phyloP scores from a whole-genome alignment of 2,113 vertebrate species.

The Eulemur macaco region DNA sequence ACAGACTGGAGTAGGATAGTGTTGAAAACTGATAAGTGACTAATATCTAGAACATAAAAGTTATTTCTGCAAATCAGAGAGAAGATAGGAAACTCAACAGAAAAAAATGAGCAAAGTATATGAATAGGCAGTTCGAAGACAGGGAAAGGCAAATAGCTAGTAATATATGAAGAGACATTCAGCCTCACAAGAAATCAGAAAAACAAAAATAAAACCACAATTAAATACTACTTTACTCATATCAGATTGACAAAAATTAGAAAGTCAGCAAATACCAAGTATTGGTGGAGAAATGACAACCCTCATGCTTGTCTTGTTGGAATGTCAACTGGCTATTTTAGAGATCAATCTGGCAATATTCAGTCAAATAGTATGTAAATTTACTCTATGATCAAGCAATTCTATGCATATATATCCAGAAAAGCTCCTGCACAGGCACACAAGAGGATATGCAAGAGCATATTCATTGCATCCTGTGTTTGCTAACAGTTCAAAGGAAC shows the following conservation, averaged over 20 bases:
- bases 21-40: conserved; percentile 22
- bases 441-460: neutral
- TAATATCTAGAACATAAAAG: conserved; percentile 26
- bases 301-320: neutral
- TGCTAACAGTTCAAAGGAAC: neutral
- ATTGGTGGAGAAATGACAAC: neutral
- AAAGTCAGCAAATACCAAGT: neutral
- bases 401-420: neutral
- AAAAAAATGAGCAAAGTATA: neutral
- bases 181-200: neutral
- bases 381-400: neutral
- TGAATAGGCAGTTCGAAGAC: neutral
- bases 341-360: neutral
- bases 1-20: neutral
- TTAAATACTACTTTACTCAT: neutral
- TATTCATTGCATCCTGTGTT: neutral
- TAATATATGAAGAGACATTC: neutral
- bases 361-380: neutral
- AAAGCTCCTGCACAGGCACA: neutral
- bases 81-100: conserved; percentile 3
- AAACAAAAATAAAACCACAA: neutral
- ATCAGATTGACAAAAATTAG: neutral
- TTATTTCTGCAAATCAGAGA: conserved; percentile 41
- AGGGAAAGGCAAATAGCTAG: neutral
- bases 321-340: neutral